phyloP scores from a whole-genome alignment of 1,140 invertebrate species.

The Trissolcus basalis region DNA sequence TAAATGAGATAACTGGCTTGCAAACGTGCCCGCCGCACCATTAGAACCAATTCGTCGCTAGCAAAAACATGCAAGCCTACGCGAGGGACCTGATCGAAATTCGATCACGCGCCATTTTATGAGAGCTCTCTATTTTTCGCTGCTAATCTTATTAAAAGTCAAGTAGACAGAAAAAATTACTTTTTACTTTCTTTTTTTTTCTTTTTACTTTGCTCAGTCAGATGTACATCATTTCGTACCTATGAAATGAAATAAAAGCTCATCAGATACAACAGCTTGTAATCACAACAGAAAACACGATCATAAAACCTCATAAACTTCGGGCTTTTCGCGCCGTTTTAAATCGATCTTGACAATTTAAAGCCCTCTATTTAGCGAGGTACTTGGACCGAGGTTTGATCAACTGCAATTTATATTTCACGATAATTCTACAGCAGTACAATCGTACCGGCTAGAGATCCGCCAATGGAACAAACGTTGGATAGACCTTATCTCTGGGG shows the following conservation, averaged over 20 bases:
- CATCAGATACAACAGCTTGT: no score
- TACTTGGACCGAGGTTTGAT: no score
- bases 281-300: no score
- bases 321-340: neutral
- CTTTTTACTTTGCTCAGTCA: no score
- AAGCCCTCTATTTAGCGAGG: no score
- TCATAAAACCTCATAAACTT: conserved; percentile 13
- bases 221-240: no score
- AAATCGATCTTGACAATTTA: neutral
- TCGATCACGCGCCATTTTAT: neutral
- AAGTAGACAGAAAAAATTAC: no score
- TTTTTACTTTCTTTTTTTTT: no score
- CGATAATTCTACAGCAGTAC: no score
- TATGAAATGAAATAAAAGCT: neutral
- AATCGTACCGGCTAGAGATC: no score
- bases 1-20: conserved; percentile 67
- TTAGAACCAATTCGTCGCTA: conserved; percentile 67
- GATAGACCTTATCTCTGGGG: conserved; percentile 1
- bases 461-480: neutral
- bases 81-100: neutral
- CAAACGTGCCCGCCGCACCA: conserved; percentile 64
- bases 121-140: neutral
- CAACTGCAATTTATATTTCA: no score
- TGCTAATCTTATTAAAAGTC: no score
- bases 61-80: conserved; percentile 15